phyloP scores from a whole-genome alignment of 2,797 vertebrate species.

The Chrosomus eos region DNA sequence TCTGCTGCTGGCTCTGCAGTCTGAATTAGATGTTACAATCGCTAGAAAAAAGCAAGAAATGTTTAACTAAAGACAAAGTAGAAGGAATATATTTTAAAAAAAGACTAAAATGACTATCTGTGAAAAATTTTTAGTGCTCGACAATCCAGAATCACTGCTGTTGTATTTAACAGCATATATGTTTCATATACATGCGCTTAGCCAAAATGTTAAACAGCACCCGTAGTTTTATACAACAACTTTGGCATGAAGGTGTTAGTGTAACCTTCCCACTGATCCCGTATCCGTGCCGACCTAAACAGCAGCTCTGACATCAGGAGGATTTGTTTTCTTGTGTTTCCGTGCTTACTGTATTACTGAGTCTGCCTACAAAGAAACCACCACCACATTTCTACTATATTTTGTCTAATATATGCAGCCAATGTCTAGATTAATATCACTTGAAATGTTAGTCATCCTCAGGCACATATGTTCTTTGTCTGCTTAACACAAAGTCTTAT shows the following conservation, averaged over 20 bases:
- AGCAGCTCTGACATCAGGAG: constrained; percentile 16
- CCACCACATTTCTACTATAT: constrained; percentile 14
- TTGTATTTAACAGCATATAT: background rate
- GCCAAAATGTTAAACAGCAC: constrained; percentile 11
- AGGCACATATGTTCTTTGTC: background rate
- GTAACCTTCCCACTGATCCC: constrained; percentile 7
- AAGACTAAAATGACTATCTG: background rate
- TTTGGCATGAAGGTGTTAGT: constrained; percentile 10
- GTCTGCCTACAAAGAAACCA: background rate
- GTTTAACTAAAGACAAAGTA: background rate
- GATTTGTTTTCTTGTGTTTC: constrained; percentile 10
- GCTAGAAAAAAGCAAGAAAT: background rate
- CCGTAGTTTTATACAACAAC: constrained; percentile 36
- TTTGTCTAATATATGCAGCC: constrained; percentile 32
- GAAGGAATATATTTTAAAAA: no score
- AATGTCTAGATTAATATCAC: constrained; percentile 11
- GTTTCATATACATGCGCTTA: background rate
- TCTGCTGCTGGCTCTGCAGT: background rate
- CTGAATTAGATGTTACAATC: background rate
- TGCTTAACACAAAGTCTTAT: background rate
- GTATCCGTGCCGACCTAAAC: constrained; percentile 9
- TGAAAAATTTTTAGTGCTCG: background rate
- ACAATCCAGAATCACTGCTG: background rate
- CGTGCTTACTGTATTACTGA: background rate
- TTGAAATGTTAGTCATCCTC: background rate